Percentiles rank a stretch among this genome's conserved stretches.
phyloP scores from a whole-genome alignment of 1,140 invertebrate species.

The Brachionus angularis region DNA sequence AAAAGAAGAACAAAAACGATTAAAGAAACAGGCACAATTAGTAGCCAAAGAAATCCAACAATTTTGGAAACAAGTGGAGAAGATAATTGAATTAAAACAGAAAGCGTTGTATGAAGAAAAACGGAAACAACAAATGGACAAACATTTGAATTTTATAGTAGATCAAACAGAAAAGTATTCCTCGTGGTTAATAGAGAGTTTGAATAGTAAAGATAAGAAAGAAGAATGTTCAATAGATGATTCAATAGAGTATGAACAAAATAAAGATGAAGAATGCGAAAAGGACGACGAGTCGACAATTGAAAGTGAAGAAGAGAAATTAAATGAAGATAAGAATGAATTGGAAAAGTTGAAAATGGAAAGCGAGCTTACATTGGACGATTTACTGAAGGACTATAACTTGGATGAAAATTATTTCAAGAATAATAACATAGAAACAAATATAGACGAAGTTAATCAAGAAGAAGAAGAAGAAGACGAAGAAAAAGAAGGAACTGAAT shows the following conservation, averaged over 20 bases:
- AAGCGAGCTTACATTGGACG: conserved; percentile 82
- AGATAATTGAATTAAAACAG: conserved; percentile 89
- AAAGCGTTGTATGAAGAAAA: conserved; percentile 86
- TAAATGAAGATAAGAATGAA: conserved; percentile 66
- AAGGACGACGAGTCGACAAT: conserved; percentile 86
- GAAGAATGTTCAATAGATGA: background rate
- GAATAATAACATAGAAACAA: conserved; percentile 44
- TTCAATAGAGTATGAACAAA: conserved; percentile 46
- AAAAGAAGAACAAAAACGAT: conserved; percentile 79
- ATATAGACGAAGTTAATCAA: conserved; percentile 56
- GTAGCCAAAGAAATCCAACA: conserved; percentile 86
- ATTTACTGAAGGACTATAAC: conserved; percentile 59
- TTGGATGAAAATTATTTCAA: conserved; percentile 36
- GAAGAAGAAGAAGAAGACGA: conserved; percentile 53
- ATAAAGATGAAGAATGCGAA: background rate
- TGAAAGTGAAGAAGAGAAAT: conserved; percentile 68
- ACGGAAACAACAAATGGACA: conserved; percentile 87
- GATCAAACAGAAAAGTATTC: conserved; percentile 98
- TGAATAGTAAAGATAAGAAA: conserved; percentile 46
- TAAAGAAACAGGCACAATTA: conserved; percentile 78
- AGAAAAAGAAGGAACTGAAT: too few relatives aligned
- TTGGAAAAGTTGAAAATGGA: conserved; percentile 80
- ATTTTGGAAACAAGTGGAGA: conserved; percentile 95
- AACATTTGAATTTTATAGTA: conserved; percentile 95
- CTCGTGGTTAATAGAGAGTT: conserved; percentile 58